Percentiles rank a stretch among this genome's conserved stretches.
Evolutionary conservation across 2,113 vertebrate genomes (phyloP).

Genomic region (Ceyx margarethae): DNA sequence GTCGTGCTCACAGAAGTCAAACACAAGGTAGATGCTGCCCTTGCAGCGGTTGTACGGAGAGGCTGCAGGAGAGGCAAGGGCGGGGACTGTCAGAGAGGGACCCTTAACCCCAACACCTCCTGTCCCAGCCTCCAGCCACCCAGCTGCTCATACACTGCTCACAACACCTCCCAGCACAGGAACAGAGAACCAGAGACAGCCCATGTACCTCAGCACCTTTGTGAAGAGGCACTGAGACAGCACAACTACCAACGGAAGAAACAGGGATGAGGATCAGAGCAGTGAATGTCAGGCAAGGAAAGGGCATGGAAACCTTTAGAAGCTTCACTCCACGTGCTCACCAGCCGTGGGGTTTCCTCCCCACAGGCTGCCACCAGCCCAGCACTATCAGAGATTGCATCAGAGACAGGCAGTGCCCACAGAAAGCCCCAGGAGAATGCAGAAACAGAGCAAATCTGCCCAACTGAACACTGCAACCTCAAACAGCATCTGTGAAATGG

Average conservation of each 20-base stretch:
- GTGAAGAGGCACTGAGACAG: background rate
- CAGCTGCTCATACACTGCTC: background rate
- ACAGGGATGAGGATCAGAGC: background rate
- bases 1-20: constrained; percentile 98
- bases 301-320: background rate
- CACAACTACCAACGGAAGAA: background rate
- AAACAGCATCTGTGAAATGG: accelerated
- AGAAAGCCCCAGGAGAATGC: background rate
- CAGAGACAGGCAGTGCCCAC: background rate
- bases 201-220: background rate
- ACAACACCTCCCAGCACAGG: background rate
- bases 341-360: background rate
- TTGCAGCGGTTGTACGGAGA: constrained; percentile 97
- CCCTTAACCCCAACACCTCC: background rate
- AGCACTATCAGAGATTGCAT: background rate
- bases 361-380: background rate
- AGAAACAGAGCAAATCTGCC: background rate
- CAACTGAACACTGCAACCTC: background rate
- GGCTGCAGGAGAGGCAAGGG: constrained; percentile 70
- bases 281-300: background rate
- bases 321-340: background rate
- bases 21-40: constrained; percentile 97
- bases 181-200: background rate
- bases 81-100: background rate
- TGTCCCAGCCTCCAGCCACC: background rate